Evolutionary conservation across 2,888 invertebrate genomes (phyloP).

Genomic region (Nemapogon koenigi): DNA sequence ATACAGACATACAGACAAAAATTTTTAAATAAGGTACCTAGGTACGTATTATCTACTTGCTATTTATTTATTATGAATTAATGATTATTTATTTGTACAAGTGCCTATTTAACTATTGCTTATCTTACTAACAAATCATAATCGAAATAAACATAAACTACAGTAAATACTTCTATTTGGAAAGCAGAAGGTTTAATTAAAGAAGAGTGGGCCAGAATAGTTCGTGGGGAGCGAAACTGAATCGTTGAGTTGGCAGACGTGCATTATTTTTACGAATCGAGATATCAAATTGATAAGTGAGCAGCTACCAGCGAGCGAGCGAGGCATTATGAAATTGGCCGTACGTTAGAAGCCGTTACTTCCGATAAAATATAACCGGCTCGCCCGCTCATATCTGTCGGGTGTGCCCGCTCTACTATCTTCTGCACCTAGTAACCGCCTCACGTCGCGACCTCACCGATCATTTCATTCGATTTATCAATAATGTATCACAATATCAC

Average conservation of each 20-base stretch:
- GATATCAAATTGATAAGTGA: conserved; percentile 65
- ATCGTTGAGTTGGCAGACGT: conserved; percentile 22
- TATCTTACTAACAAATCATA: neutral
- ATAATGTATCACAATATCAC: conserved; percentile 30
- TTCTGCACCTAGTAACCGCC: conserved; percentile 22
- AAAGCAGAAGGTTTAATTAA: no score
- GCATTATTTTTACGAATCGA: conserved; percentile 54
- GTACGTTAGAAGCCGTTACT: conserved; percentile 63
- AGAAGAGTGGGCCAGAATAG: no score
- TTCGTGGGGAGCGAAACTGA: no score
- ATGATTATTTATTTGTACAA: no score
- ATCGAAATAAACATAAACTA: conserved; percentile 1
- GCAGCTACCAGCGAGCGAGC: conserved; percentile 47
- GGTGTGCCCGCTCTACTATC: conserved; percentile 25
- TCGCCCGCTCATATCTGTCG: conserved; percentile 57
- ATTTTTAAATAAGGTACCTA: no score
- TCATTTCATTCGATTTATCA: conserved; percentile 17
- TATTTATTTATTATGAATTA: no score
- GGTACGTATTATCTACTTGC: no score
- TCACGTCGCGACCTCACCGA: conserved; percentile 30
- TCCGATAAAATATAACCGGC: conserved; percentile 61
- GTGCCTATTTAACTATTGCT: no score
- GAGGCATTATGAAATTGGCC: conserved; percentile 65
- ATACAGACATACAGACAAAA: no score
- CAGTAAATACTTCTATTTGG: no score